A percentile compares a stretch with the other conserved stretches of the same genome.
Evolutionary conservation across 2,888 invertebrate genomes (phyloP).

Genomic region (Luperina nickerlii): DNA sequence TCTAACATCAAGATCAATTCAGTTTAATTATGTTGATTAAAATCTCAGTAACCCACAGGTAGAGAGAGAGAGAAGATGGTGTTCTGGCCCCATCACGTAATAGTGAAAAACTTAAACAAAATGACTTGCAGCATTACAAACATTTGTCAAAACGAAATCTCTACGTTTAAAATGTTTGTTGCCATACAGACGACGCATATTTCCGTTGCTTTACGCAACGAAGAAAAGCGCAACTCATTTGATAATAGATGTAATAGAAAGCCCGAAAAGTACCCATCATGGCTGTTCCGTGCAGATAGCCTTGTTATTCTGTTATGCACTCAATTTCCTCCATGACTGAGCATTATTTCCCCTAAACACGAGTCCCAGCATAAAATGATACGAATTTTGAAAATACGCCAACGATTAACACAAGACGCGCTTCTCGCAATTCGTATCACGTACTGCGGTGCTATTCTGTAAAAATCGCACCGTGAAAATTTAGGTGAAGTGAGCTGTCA

Average conservation of each 20-base stretch:
- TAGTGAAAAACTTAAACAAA: slow-evolving; percentile 16
- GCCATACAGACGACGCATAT: slow-evolving; percentile 28
- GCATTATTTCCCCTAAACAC: slow-evolving; percentile 68
- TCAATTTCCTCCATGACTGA: slow-evolving; percentile 73
- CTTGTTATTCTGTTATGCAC: slow-evolving; percentile 62
- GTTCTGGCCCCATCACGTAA: background rate
- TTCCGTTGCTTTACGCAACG: slow-evolving; percentile 54
- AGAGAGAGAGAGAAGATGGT: background rate
- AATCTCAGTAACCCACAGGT: too few relatives aligned
- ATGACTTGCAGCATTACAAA: slow-evolving; percentile 30
- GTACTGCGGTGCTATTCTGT: slow-evolving; percentile 20
- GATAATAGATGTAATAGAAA: slow-evolving; percentile 59
- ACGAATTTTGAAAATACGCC: slow-evolving; percentile 38
- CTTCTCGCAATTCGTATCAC: slow-evolving; percentile 47
- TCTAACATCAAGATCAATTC: background rate
- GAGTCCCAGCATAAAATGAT: slow-evolving; percentile 34
- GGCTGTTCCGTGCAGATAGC: slow-evolving; percentile 54
- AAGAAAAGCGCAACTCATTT: slow-evolving; percentile 61
- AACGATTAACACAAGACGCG: slow-evolving; percentile 41
- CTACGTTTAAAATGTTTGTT: slow-evolving; percentile 28
- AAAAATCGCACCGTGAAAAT: too few relatives aligned
- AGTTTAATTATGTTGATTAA: background rate
- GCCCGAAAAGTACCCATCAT: slow-evolving; percentile 46
- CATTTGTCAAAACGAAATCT: slow-evolving; percentile 42
- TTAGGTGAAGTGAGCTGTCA: too few relatives aligned